Evolutionary conservation across 2,888 invertebrate species (phyloP), one percentile per base, ranked within the genome.

Genomic region (Agrotis puta): DNA sequence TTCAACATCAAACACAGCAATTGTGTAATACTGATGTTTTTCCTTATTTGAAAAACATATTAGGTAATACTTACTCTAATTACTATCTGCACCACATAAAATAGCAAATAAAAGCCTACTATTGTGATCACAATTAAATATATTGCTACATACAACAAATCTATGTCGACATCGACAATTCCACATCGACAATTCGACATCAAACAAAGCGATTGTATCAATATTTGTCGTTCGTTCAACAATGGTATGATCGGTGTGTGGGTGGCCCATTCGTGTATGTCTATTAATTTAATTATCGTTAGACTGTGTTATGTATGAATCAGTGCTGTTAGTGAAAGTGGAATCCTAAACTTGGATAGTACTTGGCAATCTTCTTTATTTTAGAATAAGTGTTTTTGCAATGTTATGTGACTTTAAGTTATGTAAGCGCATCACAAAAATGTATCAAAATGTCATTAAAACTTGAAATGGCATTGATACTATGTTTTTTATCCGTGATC

Each of bases 201-300:
- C 87, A 90, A 88, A 90, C 89, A 90, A 82, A 83, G 89, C 87
- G 90, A 90, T 90, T 89, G 90, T 91, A 90, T 92, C 92, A 94
- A 94, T 94, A 94, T 95, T 94, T 94, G 94, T 94, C 93, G 87
- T 92, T 88, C 84, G 82, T 85, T 89, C 87, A 93, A 94, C 94
- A 94, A 94, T 93, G 87, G 90, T 80, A 89, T 92, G 88, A 91
- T 87, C 71, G 81, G 82, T 11, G 86, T 79, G 94, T 93, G 93
- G 93, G 94, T 92, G 94, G 93, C 79, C 90, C 76, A 77, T 87
- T 90, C 88, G 83, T 88, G 88, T 90, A 83, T 89, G 88, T 84
- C 90, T 91, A 92, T 93, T 94, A 92, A 94, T 94, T 94, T 87
- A 91, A 94, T 94, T 94, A 95, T 91, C 93, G 87, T 90, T 87